Evolutionary conservation across 1,140 invertebrate genomes (phyloP).

Genomic region (Drosophila oshimai): DNA sequence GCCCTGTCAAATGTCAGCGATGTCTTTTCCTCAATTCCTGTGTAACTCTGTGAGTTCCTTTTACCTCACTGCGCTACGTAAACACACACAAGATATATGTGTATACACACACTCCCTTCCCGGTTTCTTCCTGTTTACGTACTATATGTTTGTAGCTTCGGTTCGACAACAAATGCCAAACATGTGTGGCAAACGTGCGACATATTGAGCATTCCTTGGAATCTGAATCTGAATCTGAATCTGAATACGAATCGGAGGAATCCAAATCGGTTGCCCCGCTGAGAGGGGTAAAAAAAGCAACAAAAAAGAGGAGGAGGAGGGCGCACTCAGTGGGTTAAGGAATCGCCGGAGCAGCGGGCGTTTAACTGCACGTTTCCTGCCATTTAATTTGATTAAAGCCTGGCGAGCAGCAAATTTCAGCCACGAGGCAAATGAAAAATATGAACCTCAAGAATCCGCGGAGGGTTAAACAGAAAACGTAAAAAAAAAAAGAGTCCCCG

Average conservation of each 20-base stretch:
- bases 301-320: neutral
- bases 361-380: constrained; percentile 52
- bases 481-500: neutral
- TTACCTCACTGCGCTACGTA: constrained; percentile 20
- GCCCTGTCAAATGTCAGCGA: constrained; percentile 37
- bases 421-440: neutral
- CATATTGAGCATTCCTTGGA: constrained; percentile 36
- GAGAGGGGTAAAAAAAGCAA: neutral
- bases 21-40: constrained; percentile 15
- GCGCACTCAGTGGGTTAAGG: constrained; percentile 14
- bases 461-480: too few relatives aligned
- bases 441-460: constrained; percentile 1
- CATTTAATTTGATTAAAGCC: constrained; percentile 46
- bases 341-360: constrained; percentile 9
- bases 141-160: constrained; percentile 31
- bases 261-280: constrained; percentile 5
- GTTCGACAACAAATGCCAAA: constrained; percentile 61
- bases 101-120: neutral
- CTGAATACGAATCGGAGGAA: constrained; percentile 9
- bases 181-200: constrained; percentile 67
- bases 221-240: constrained; percentile 17
- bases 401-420: constrained; percentile 6
- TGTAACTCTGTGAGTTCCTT: constrained; percentile 19
- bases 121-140: constrained; percentile 23
- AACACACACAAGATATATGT: constrained; percentile 13